These are phyloP conservation scores for Drosophila mettleri DNA, from an alignment of 2,888 invertebrate genomes.

Conservation along the genomic window DNA sequence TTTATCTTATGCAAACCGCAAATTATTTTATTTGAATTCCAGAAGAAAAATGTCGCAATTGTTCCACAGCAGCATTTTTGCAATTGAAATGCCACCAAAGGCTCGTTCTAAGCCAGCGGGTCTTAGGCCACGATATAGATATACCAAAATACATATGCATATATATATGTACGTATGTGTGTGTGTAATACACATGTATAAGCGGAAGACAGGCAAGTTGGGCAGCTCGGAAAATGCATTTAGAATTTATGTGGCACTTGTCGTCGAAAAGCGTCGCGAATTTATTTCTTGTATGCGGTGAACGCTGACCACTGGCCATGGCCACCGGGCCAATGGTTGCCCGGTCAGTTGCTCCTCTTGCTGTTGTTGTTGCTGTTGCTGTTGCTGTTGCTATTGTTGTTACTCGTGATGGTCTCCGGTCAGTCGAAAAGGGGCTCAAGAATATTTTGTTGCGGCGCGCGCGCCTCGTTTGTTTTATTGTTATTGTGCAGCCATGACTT, in stretches of 20 bases:
- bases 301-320: conserved; percentile 62
- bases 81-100: conserved; percentile 64
- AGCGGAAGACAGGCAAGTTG: not conserved
- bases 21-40: conserved; percentile 56
- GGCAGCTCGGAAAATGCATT: conserved; percentile 68
- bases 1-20: conserved; percentile 47
- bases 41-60: conserved; percentile 38
- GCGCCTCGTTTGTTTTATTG: conserved; percentile 75
- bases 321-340: conserved; percentile 39
- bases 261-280: conserved; percentile 75
- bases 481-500: conserved; percentile 81
- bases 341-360: conserved; percentile 25
- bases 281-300: conserved; percentile 80
- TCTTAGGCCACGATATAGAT: conserved; percentile 56
- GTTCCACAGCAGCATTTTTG: conserved; percentile 45
- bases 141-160: conserved; percentile 9
- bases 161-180: not conserved
- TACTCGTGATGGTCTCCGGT: conserved; percentile 14
- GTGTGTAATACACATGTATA: not conserved
- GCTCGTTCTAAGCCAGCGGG: conserved; percentile 34
- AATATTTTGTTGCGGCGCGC: conserved; percentile 65
- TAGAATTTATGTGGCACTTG: conserved; percentile 80
- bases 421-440: conserved; percentile 68
- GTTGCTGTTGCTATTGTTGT: conserved; percentile 10
- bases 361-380: conserved; percentile 7